These are phyloP conservation scores for Cheilosia soror DNA, from an alignment of 2,888 invertebrate genomes.

Conservation along the genomic window DNA sequence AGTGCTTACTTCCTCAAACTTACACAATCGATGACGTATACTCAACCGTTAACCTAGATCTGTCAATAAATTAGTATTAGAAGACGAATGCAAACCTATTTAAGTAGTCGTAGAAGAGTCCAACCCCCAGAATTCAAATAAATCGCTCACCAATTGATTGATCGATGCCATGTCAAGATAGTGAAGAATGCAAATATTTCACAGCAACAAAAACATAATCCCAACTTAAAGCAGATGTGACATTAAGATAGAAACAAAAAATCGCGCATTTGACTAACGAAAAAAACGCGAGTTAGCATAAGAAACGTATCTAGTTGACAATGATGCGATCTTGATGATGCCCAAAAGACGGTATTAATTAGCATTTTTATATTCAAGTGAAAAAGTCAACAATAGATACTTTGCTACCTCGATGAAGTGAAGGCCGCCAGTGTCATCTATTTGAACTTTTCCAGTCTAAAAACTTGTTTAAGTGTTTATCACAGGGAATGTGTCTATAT, in stretches of 20 bases:
- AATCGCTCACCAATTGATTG: slow-evolving; percentile 17
- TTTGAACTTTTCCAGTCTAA: background rate
- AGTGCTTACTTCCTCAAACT: background rate
- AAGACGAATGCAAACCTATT: background rate
- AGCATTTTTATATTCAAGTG: slow-evolving; percentile 46
- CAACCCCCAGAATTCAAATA: background rate
- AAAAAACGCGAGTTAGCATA: background rate
- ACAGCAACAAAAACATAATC: slow-evolving; percentile 30
- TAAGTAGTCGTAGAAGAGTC: background rate
- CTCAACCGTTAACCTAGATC: slow-evolving; percentile 10
- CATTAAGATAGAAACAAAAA: slow-evolving; percentile 15
- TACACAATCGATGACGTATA: background rate
- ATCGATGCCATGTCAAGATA: slow-evolving; percentile 32
- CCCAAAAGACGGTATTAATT: slow-evolving; percentile 55
- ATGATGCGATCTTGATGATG: slow-evolving; percentile 27
- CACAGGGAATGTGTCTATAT: background rate
- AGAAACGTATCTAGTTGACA: background rate
- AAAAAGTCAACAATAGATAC: slow-evolving; percentile 43
- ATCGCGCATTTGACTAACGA: background rate
- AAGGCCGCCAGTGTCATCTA: background rate
- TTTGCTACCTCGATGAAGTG: slow-evolving; percentile 43
- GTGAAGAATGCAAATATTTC: background rate
- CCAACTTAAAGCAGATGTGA: slow-evolving; percentile 43
- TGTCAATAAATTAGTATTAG: background rate
- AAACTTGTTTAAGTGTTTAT: slow-evolving; percentile 13